Base-by-base conservation (phyloP, 2,888 invertebrate genomes). In the Mamestra brassicae region DNA sequence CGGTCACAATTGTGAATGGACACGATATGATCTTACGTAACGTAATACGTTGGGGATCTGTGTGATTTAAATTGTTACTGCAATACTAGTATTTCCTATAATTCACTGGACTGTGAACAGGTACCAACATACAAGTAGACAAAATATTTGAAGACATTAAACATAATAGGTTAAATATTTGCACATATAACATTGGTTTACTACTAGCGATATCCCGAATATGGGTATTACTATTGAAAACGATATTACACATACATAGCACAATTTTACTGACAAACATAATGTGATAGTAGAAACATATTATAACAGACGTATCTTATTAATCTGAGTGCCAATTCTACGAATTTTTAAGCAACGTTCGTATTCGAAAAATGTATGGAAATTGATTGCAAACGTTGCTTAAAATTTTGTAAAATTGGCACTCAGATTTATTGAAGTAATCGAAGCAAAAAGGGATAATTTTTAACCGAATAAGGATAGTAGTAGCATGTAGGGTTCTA, bases 1-100 rank as follows among this genome's bases (percentile, higher is more conserved):
- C 72, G 69, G 55, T 57, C 83, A 67, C 85, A 87, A 88, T 88
- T 87, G 87, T 85, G 80, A 88, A 88, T 83, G 78, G 60, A 76
- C 80, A 79, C 78, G 77, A 76, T 76, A 76, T 70, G 60, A 76
- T 76, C 71, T 85, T 81, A 81, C 69, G 81, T 81, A 85, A 85
- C 38, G 50, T 54, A 65, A 80, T 74, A 84, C 71, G 81, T 36
- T 69, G 62, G 76, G 58, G 76, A 71, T 47, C 76, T 69, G 71
- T 85, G 85, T 76, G 81, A 81, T 81, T 66, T 75, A 17, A 58
- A 76, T 58, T 81, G 85, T 64, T 55, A 66, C 17, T 62, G 55
- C 45, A 57, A 47, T 26, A 47, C 62, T 67, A 63, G 36, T 63
- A 42, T 83, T 77, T 64, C 63, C 58, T 60, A 77, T 69, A 54